Evolutionary conservation across 1,140 invertebrate genomes (phyloP), one percentile per base, ranked within the genome.

Genomic region (Brachionus sp.): DNA sequence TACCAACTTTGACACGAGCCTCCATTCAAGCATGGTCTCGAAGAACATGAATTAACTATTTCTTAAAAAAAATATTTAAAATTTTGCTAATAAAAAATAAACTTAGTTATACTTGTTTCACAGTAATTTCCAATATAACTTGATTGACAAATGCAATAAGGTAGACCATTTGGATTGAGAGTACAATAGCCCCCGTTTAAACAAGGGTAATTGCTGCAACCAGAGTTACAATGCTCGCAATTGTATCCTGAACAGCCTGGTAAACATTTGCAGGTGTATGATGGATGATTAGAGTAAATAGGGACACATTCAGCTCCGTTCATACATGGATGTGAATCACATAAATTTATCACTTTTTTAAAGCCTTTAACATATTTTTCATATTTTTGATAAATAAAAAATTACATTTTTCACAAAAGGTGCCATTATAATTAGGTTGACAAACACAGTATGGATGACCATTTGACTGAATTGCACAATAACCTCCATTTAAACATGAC

Each of bases 281-380:
- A 62, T 37, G 50, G 19, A 37, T 80, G 35, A 39, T 10, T 57
- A n/a, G 4, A n/a, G 16, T 78, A 78, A 9, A 78, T n/a, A 78
- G 75, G 75, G 29, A 78, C 75, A 78, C 75, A 78, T 78, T 62
- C 46, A n/a, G 46, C 75, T 23, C 75, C 75, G 23, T 78, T 78
- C 19, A 13, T 16, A 29, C 75, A 78, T 33, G 75, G 75, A 37
- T 39, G 46, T 4, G 75, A 33, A 33, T 78, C 53, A 53, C 75
- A 78, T 62, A 12, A 23, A 37, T 78, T 78, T 16, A 70, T 78
- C 10, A 57, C 53, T 78, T 29, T 2, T 78, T 50, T 19, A 3
- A 1, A 46, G 4, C 12, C n/a, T 16, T 78, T 78, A 23, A 13
- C 13, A 53, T 16, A n/a, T 3, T 50, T 10, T 78, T 33, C 16